Evolutionary conservation across 2,113 vertebrate genomes (phyloP).

Genomic region (Ochotona princeps): DNA sequence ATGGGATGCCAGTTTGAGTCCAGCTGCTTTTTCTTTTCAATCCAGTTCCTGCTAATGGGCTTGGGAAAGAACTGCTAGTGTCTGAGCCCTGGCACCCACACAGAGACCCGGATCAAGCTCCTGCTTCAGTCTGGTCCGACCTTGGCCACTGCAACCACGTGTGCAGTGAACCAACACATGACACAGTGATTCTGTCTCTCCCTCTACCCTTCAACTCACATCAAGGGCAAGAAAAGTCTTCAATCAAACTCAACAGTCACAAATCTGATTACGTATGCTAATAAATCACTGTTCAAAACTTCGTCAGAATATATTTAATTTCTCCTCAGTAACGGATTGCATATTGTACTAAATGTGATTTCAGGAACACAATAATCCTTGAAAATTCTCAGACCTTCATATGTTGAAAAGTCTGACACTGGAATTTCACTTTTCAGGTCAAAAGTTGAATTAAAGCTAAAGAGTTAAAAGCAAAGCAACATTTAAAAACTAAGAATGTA

Average conservation of each 20-base stretch:
- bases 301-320: constrained; percentile 3
- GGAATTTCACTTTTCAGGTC: constrained; percentile 8
- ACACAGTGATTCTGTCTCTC: too few species aligned
- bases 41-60: too few species aligned
- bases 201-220: too few species aligned
- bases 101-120: too few species aligned
- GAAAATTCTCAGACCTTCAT: neutral
- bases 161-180: too few species aligned
- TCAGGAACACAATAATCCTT: neutral
- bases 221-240: neutral
- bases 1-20: too few species aligned
- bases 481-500: neutral
- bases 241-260: neutral
- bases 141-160: too few species aligned
- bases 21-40: too few species aligned
- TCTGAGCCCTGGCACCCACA: too few species aligned
- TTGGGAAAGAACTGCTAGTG: too few species aligned
- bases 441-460: neutral
- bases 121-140: too few species aligned
- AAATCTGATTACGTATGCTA: neutral
- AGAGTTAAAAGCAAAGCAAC: constrained; percentile 35
- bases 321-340: neutral
- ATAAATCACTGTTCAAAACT: constrained; percentile 18
- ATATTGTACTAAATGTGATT: constrained; percentile 15
- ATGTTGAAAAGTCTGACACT: neutral